Evolutionary conservation across 2,888 invertebrate species (phyloP), one percentile per base, ranked within the genome.

Genomic region (Brachyopa scutellaris): DNA sequence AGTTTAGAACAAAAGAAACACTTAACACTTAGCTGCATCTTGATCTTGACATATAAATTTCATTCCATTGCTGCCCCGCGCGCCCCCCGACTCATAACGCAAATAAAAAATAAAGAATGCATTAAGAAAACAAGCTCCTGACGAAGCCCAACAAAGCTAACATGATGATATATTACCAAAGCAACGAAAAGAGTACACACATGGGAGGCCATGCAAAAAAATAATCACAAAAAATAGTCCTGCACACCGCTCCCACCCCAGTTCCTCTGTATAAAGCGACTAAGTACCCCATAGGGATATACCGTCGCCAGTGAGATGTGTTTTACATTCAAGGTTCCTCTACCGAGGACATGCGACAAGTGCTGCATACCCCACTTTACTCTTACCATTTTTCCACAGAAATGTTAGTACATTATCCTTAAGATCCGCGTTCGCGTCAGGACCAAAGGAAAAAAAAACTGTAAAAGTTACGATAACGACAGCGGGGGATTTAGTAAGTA

Each of bases 391-490:
- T 40, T 55, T 40, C 47, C 47, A 74, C 38, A 67, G 19, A 19
- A 67, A 61, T 62, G 76, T 69, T 33, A 57, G 62, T 57, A 79
- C 61, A 73, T 67, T 74, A 74, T 73, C 74, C 74, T 79, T 67
- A 62, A 76, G 80, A 76, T 76, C 33, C 80, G 61, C 69, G 76
- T 6, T 26, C 19, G 51, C 66, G 42, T 61, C 45, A 51, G 17
- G 33, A 31, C 49, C 19, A 53, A 64, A 47, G 23, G 8, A 9
- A n/a, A 38, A 47, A 26, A 33, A 53, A 51, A 69, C 64, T 53
- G 33, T 45, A 45, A 72, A 79, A 72, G 70, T 82, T 72, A 77
- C 77, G 82, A 77, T 77, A 82, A 82, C 82, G 77, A 82, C 77
- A 76, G 55, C 59, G 33, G 59, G 82, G 82, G 77, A 77, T 66